Evolutionary conservation across 92 coral and sea anemone species (phyloP).

Genomic region (Montipora capitata): DNA sequence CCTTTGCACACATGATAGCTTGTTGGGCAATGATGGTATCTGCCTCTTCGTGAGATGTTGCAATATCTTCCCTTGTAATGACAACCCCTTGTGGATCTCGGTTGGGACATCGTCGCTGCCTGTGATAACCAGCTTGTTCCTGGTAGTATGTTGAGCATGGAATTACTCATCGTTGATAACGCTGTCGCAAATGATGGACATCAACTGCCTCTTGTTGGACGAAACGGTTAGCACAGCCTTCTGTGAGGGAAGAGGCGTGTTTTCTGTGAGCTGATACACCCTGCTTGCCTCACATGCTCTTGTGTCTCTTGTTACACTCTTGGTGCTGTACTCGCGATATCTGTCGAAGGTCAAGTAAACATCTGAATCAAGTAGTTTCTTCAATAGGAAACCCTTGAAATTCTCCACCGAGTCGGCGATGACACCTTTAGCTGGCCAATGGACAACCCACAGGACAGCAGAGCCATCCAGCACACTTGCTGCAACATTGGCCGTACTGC

Average conservation of each 20-base stretch:
- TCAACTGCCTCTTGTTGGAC: constrained; percentile 74
- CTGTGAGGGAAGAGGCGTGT: constrained; percentile 79
- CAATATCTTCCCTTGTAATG: constrained; percentile 70
- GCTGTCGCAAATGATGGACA: neutral
- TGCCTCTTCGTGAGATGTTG: constrained; percentile 81
- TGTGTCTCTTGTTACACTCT: constrained; percentile 65
- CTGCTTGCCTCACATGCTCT: constrained; percentile 34
- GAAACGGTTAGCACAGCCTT: constrained; percentile 72
- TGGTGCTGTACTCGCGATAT: constrained; percentile 80
- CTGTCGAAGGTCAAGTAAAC: constrained; percentile 80
- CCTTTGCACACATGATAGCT: constrained; percentile 80
- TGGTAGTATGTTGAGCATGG: constrained; percentile 58
- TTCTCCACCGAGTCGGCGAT: constrained; percentile 63
- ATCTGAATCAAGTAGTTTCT: constrained; percentile 56
- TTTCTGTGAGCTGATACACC: constrained; percentile 16
- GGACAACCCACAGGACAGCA: constrained; percentile 77
- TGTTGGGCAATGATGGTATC: constrained; percentile 67
- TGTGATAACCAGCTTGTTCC: constrained; percentile 66
- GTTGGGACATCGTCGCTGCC: constrained; percentile 68
- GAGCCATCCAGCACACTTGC: constrained; percentile 78
- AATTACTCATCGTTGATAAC: constrained; percentile 62
- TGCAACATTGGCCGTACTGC: constrained; percentile 12
- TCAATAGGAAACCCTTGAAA: constrained; percentile 57
- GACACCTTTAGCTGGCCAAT: constrained; percentile 43
- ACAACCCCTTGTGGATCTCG: constrained; percentile 78